Evolutionary conservation across 2,888 invertebrate genomes (phyloP).

Genomic region (Megamerina dolium): DNA sequence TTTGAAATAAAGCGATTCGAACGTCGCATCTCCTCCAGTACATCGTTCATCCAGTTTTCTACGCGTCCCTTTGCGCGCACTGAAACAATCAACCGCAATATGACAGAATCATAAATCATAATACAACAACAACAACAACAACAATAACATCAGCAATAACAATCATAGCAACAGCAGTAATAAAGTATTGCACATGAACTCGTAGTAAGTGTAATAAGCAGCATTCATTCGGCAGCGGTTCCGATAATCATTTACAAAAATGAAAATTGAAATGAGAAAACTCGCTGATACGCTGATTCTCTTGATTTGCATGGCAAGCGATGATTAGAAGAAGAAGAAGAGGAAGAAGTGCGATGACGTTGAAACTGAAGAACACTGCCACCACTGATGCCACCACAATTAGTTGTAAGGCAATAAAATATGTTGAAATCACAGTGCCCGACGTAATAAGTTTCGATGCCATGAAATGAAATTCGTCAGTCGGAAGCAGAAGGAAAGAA

Average conservation of each 20-base stretch:
- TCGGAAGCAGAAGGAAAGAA: too few species aligned
- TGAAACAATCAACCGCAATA: slow-evolving; percentile 32
- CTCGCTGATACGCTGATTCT: not conserved
- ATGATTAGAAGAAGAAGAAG: not conserved
- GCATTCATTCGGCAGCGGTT: slow-evolving; percentile 4
- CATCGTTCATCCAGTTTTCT: slow-evolving; percentile 88
- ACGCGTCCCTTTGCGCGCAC: slow-evolving; percentile 75
- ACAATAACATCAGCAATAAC: slow-evolving; percentile 1
- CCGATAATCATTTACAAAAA: slow-evolving; percentile 8
- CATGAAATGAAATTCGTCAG: too few species aligned
- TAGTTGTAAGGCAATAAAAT: not conserved
- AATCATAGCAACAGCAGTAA: not conserved
- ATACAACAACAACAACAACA: slow-evolving; percentile 18
- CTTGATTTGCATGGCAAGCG: slow-evolving; percentile 6
- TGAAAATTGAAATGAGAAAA: not conserved
- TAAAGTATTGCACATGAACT: too few species aligned
- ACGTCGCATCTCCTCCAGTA: slow-evolving; percentile 75
- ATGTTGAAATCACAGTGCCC: too few species aligned
- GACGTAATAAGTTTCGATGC: too few species aligned
- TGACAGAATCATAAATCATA: slow-evolving; percentile 23
- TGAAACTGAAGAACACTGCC: not conserved
- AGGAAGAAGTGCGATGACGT: not conserved
- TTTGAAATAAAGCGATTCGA: slow-evolving; percentile 81
- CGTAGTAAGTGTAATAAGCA: slow-evolving; percentile 30
- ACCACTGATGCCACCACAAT: not conserved